A percentile compares a stretch with the other conserved stretches of the same genome.
Conservation (phyloP, 1,140 invertebrate species). For the Parasteatoda tepidariorum region DNA sequence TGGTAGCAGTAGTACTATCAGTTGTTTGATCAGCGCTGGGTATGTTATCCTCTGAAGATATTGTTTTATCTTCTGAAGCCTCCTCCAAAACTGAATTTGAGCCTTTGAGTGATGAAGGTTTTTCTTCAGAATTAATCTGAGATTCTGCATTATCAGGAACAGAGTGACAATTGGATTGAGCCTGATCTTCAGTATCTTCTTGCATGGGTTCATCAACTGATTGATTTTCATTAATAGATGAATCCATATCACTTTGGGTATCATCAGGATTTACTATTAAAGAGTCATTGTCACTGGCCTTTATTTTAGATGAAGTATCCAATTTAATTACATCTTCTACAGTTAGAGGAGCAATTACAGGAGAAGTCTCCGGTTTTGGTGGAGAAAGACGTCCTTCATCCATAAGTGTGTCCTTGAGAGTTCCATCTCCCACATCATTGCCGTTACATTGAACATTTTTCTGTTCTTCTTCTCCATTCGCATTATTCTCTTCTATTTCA, state of each 20-base stretch:
- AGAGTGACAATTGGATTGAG: not conserved
- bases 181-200: not conserved
- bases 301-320: conserved; percentile 49
- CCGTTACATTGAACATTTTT: conserved; percentile 44
- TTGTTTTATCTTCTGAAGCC: conserved; percentile 14
- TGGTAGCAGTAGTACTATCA: conserved; percentile 36
- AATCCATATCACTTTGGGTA: conserved; percentile 67
- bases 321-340: conserved; percentile 62
- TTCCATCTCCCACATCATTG: conserved; percentile 12
- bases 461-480: conserved; percentile 10
- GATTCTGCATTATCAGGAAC: not conserved
- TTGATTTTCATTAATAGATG: conserved; percentile 29
- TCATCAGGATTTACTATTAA: conserved; percentile 68
- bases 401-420: not conserved
- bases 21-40: conserved; percentile 23
- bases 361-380: conserved; percentile 52
- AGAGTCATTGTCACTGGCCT: conserved; percentile 65
- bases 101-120: conserved; percentile 12
- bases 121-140: not conserved
- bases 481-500: conserved; percentile 38
- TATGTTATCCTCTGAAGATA: conserved; percentile 29
- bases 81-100: not conserved
- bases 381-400: conserved; percentile 30
- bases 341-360: conserved; percentile 55
- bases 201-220: conserved; percentile 15